phyloP scores from a whole-genome alignment of 53 echinoderm and acorn worm genomes.

The Holothuria scabra region DNA sequence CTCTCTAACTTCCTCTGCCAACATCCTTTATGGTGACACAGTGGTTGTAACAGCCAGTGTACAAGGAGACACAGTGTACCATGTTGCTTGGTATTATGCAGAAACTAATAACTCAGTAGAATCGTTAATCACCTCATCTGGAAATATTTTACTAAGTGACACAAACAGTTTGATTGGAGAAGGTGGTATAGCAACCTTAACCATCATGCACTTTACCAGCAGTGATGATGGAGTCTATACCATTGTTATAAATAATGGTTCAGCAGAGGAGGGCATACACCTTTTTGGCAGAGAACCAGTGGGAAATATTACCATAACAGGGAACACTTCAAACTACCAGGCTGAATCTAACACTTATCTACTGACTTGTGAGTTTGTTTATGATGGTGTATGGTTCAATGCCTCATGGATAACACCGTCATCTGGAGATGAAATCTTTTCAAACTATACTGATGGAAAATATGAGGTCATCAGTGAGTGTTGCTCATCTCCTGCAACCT shows the following conservation, averaged over 20 bases:
- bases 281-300: too few species aligned
- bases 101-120: not conserved
- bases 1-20: not conserved
- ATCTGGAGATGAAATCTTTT: not conserved
- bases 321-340: not conserved
- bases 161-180: not conserved
- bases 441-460: not conserved
- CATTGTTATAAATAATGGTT: not conserved
- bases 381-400: conserved; percentile 3
- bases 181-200: conserved; percentile 15
- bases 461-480: conserved; percentile 3
- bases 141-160: conserved; percentile 3
- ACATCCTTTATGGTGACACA: conserved; percentile 5
- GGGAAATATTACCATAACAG: not conserved
- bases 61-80: not conserved
- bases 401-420: not conserved
- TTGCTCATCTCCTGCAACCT: not conserved
- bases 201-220: not conserved
- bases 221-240: not conserved
- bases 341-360: not conserved
- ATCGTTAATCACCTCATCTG: not conserved
- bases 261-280: too few species aligned
- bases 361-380: conserved; percentile 17
- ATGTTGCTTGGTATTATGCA: not conserved
- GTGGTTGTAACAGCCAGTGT: conserved; percentile 5